A percentile compares a stretch with the other conserved stretches of the same genome.
phyloP scores from a whole-genome alignment of 2,888 invertebrate genomes.

The Leptogaster cylindrica region DNA sequence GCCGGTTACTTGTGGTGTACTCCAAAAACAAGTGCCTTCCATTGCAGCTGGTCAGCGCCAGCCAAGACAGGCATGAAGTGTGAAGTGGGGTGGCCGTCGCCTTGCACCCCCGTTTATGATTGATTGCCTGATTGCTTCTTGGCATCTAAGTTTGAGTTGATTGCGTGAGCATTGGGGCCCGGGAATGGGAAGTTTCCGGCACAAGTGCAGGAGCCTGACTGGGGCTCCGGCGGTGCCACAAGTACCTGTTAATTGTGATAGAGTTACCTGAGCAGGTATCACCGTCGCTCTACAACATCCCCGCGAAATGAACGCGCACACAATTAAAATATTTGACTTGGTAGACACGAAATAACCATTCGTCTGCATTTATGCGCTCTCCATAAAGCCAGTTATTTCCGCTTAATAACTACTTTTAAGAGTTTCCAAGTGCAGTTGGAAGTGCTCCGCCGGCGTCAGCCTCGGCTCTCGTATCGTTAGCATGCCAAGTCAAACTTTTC shows the following conservation, averaged over 20 bases:
- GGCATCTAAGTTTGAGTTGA: conserved; percentile 8
- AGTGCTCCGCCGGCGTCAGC: conserved; percentile 24
- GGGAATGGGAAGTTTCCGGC: conserved; percentile 30
- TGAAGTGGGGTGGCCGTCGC: not conserved
- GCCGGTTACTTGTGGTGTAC: not conserved
- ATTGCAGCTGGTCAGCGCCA: not conserved
- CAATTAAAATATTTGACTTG: conserved; percentile 36
- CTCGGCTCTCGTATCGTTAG: conserved; percentile 24
- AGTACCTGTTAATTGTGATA: conserved; percentile 25
- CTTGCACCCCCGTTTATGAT: not conserved
- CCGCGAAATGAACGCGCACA: not conserved
- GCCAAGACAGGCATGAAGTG: not conserved
- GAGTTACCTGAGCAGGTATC: not conserved
- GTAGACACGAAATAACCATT: conserved; percentile 34
- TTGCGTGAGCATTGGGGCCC: conserved; percentile 17
- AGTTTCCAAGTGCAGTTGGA: conserved; percentile 33
- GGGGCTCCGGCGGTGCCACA: conserved; percentile 3
- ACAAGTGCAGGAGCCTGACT: not conserved
- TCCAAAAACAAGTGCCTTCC: not conserved
- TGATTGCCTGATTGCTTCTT: conserved; percentile 22
- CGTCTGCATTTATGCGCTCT: conserved; percentile 33
- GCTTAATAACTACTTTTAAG: conserved; percentile 37
- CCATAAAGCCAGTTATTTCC: conserved; percentile 34
- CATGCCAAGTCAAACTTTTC: conserved; percentile 16
- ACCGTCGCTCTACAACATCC: conserved; percentile 8